Base-by-base conservation (phyloP, 2,888 invertebrate genomes). In the Gortyna flavago region DNA sequence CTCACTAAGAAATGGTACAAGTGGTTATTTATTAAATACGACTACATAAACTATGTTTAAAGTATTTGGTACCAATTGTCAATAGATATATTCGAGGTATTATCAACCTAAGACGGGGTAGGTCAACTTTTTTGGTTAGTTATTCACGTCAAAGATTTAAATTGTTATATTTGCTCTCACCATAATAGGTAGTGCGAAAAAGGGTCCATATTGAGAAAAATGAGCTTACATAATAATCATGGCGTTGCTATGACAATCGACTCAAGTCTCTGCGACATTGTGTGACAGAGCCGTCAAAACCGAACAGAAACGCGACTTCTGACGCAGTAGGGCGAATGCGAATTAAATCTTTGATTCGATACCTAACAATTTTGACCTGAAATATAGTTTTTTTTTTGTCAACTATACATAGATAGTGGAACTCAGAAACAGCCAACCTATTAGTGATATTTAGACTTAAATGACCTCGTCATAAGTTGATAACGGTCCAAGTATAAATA, bases 51-150 rank as follows among this genome's bases (percentile, higher is more conserved):
- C 29, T 71, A 73, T 41, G n/a, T 67, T 64, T 48, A 51, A 41
- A 59, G 2, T 77, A 66, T 80, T 83, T 83, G 80, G 83, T 83
- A 59, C 38, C 67, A 66, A 16, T 80, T 70, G 51, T 73, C 57
- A 64, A 67, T n/a, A n/a, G n/a, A n/a, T 64, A 57, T 35, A 72
- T 57, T 75, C 0, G 35, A 67, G 9, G 9, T 64, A 25, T 41
- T 69, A 61, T n/a, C 66, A 77, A 57, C 21, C 0, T n/a, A 69
- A 25, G n/a, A 78, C 32, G 48, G 41, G 11, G 5, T 7, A 5
- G 25, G 1, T 35, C 25, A 13, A 21, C 1, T 18, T 44, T 32
- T n/a, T 21, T 7, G 18, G 21, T 21, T 35, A 38, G 7, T 7
- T 18, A 35, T 62, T 69, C 32, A n/a, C 6, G 4, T 18, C 9